phyloP scores from a whole-genome alignment of 1,140 invertebrate genomes.

The Zophobas morio region DNA sequence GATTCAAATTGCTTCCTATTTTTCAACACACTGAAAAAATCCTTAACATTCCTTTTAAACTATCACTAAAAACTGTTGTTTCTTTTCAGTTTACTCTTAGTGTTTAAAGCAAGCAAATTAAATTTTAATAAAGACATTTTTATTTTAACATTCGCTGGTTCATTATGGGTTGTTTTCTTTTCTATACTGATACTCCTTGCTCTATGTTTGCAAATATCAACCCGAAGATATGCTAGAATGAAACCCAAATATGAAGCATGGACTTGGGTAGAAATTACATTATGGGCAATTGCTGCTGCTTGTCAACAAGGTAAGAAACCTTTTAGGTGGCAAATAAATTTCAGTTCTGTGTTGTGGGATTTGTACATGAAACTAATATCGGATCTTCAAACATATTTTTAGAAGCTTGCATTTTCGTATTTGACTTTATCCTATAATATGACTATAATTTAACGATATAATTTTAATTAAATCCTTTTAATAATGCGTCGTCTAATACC shows the following conservation, averaged over 20 bases:
- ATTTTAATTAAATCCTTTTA: no score
- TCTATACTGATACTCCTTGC: constrained; percentile 55
- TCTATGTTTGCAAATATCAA: constrained; percentile 59
- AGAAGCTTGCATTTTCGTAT: no score
- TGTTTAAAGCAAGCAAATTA: constrained; percentile 57
- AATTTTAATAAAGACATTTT: constrained; percentile 60
- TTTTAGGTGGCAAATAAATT: not conserved
- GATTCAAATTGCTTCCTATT: not conserved
- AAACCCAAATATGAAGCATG: constrained; percentile 53
- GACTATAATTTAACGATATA: no score
- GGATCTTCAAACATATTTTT: no score
- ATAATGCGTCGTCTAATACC: no score
- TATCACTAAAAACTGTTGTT: no score
- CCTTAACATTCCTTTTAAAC: not conserved
- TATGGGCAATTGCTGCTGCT: constrained; percentile 61
- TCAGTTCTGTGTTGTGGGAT: no score
- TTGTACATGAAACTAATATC: no score
- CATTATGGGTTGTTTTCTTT: constrained; percentile 60
- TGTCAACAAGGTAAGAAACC: constrained; percentile 61
- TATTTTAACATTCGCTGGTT: constrained; percentile 60
- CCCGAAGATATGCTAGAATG: constrained; percentile 54
- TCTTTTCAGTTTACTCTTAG: constrained; percentile 51
- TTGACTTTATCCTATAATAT: no score
- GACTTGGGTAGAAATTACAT: constrained; percentile 61
- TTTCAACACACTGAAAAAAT: not conserved